Conservation (phyloP, 2,797 vertebrate species). For the Macropus fuliginosus region DNA sequence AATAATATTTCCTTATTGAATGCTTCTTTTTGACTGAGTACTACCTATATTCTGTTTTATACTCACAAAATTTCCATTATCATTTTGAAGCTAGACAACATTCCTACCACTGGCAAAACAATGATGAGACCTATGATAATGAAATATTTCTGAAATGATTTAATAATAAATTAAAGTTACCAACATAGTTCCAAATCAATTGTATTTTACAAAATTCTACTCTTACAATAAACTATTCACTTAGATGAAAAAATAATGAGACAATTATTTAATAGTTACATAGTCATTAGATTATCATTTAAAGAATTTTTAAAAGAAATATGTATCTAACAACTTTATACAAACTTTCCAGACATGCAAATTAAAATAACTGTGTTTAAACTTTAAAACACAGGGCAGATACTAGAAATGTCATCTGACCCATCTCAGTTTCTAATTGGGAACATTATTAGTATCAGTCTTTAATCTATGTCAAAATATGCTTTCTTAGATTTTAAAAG, state of each 20-base stretch:
- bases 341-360: neutral
- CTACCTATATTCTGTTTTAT: neutral
- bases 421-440: conserved; percentile 1
- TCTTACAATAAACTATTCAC: conserved; percentile 62
- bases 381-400: neutral
- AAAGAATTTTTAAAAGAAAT: conserved; percentile 27
- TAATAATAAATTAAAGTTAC: conserved; percentile 75
- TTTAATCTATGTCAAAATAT: neutral
- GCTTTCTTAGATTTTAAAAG: neutral
- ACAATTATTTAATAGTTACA: conserved; percentile 73
- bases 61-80: neutral
- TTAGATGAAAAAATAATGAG: conserved; percentile 60
- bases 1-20: neutral
- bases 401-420: conserved; percentile 24
- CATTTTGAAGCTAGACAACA: neutral
- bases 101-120: neutral
- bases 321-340: neutral
- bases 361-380: conserved; percentile 6
- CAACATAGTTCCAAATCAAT: conserved; percentile 75
- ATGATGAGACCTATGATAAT: conserved; percentile 64
- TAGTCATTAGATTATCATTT: conserved; percentile 38
- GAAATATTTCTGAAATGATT: conserved; percentile 76
- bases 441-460: neutral
- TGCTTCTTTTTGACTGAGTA: neutral
- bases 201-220: conserved; percentile 1